Evolutionary conservation across 2,888 invertebrate species (phyloP), one percentile per base, ranked within the genome.

Genomic region (Hoplodrina blanda): DNA sequence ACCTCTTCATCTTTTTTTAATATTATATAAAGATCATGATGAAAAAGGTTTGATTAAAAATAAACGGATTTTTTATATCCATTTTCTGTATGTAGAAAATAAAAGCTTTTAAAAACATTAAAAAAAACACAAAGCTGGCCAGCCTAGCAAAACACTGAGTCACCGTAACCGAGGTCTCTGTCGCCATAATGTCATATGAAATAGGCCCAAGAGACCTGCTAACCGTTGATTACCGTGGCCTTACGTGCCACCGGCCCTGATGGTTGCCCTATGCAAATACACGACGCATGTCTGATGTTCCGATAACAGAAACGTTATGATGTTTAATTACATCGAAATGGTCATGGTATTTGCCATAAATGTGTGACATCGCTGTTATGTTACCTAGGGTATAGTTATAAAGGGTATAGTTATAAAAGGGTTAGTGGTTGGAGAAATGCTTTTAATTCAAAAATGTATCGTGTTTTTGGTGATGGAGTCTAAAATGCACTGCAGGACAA

Each of bases 181-280:
- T 84, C 81, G 70, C 76, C 44, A 69, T 73, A 78, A 76, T 73
- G 76, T 71, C 78, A 80, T 62, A 78, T 77, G 60, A 77, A 82
- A 62, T 73, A 70, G 75, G 76, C 83, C 74, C 81, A 71, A 69
- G 83, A 79, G 87, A 83, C 80, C 70, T 61, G 71, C 73, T 75
- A 70, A 71, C 67, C 61, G 83, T 83, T 83, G 80, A 86, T 83
- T 85, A 77, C 69, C 56, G 57, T 83, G 75, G 72, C 85, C 84
- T 86, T 49, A 81, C 78, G 67, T 81, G 82, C 54, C 71, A 76
- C 20, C 62, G 30, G 41, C 46, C 41, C 33, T 78, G 72, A 76
- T 77, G 82, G 81, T 57, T 69, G 63, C 69, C 59, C 77, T 85
- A 86, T 85, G 87, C 85, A 87, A 87, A 87, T 85, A 84, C 49